These are phyloP conservation scores for Microtus montanus DNA, from an alignment of 2,113 vertebrate species.

Conservation along the genomic window DNA sequence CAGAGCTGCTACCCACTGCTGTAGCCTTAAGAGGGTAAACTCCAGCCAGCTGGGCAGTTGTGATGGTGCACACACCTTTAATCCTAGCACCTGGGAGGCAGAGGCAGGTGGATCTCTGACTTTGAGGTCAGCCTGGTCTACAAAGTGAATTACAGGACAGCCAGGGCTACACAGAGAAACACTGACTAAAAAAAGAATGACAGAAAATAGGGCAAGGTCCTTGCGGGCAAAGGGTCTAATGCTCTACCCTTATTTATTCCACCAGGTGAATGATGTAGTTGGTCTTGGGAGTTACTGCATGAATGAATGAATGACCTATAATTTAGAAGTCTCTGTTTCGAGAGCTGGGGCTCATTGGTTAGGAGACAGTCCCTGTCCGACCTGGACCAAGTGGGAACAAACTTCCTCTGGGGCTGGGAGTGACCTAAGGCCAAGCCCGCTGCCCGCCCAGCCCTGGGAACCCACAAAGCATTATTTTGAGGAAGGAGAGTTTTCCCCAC, in stretches of 20 bases:
- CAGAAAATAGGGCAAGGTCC: background rate
- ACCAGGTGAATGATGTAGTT: background rate
- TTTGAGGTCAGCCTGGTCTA: background rate
- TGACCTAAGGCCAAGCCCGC: background rate
- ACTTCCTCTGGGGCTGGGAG: background rate
- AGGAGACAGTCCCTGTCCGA: background rate
- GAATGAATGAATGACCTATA: background rate
- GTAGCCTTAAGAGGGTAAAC: background rate
- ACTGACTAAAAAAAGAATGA: background rate
- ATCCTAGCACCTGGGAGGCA: background rate
- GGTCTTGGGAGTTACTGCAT: background rate
- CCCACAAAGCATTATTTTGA: background rate
- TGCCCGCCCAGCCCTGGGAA: background rate
- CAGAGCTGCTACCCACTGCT: background rate
- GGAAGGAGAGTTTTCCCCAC: background rate
- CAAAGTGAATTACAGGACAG: background rate
- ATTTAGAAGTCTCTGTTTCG: background rate
- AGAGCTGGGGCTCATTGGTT: background rate
- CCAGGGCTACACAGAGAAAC: background rate
- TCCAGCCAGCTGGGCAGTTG: too few species aligned
- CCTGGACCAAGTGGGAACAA: background rate
- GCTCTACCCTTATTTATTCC: background rate
- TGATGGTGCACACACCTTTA: background rate
- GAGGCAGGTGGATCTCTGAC: background rate
- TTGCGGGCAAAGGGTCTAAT: background rate